A percentile compares a stretch with the other conserved stretches of the same genome.
Conservation (phyloP, 2,113 vertebrate species). For the Centrocercus urophasianus region DNA sequence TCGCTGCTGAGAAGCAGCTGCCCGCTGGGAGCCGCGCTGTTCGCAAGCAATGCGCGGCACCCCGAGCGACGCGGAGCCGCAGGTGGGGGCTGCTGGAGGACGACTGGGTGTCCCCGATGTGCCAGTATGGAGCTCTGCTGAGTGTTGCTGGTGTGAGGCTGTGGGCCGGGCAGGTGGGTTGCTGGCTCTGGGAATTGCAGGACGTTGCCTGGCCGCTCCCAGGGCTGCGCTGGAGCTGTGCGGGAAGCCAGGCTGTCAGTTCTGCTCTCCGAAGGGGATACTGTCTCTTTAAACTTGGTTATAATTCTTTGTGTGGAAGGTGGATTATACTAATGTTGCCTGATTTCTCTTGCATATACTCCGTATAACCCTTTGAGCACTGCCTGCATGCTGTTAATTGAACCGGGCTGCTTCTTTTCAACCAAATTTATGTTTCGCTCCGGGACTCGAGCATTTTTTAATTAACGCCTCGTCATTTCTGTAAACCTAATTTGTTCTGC, state of each 20-base stretch:
- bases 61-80: background rate
- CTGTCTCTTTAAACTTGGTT: constrained; percentile 89
- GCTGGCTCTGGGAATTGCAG: background rate
- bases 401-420: constrained; percentile 55
- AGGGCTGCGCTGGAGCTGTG: background rate
- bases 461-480: background rate
- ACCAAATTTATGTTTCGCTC: constrained; percentile 45
- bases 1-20: constrained; percentile 26
- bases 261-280: constrained; percentile 80
- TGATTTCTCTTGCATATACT: constrained; percentile 72
- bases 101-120: background rate
- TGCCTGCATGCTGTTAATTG: constrained; percentile 76
- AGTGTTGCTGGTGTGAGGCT: background rate
- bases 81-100: background rate
- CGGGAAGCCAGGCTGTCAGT: constrained; percentile 14
- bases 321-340: constrained; percentile 68
- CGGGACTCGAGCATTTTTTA: constrained; percentile 1
- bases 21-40: background rate
- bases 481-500: background rate
- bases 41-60: background rate
- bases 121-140: background rate
- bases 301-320: constrained; percentile 73
- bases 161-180: constrained; percentile 34
- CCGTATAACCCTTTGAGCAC: constrained; percentile 85
- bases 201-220: background rate